Conservation (phyloP, 2,797 vertebrate genomes). For the Sebastolobus alascanus region DNA sequence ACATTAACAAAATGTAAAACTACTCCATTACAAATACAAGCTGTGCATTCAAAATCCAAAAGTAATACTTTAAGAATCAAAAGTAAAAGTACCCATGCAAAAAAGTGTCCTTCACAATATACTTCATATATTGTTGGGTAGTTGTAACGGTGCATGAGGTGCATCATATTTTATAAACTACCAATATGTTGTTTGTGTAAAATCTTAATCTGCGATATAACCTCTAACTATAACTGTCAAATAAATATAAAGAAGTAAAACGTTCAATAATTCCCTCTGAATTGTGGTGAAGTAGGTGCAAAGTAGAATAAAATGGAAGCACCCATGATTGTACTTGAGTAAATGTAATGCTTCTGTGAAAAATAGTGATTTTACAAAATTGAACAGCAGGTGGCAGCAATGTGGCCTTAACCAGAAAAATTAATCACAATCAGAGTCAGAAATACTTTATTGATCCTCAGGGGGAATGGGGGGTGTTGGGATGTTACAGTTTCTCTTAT, state of each 20-base stretch:
- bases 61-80: too few relatives aligned
- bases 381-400: slow-evolving; percentile 57
- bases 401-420: background rate
- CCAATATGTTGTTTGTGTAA: background rate
- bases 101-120: background rate
- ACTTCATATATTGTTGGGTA: background rate
- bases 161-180: background rate
- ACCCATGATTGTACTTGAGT: background rate
- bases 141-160: background rate
- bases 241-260: background rate
- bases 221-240: background rate
- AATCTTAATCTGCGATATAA: background rate
- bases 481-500: too few relatives aligned
- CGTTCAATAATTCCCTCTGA: background rate
- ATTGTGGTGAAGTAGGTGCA: background rate
- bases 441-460: too few relatives aligned
- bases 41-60: background rate
- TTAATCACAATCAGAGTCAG: background rate
- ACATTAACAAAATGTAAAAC: background rate
- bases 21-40: background rate
- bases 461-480: too few relatives aligned
- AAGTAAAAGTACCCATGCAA: background rate
- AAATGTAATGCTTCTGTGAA: too few relatives aligned
- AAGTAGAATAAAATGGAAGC: background rate
- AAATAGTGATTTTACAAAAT: background rate